These are phyloP conservation scores for Punctoribates punctum DNA, from an alignment of 2,888 invertebrate genomes.

Conservation along the genomic window DNA sequence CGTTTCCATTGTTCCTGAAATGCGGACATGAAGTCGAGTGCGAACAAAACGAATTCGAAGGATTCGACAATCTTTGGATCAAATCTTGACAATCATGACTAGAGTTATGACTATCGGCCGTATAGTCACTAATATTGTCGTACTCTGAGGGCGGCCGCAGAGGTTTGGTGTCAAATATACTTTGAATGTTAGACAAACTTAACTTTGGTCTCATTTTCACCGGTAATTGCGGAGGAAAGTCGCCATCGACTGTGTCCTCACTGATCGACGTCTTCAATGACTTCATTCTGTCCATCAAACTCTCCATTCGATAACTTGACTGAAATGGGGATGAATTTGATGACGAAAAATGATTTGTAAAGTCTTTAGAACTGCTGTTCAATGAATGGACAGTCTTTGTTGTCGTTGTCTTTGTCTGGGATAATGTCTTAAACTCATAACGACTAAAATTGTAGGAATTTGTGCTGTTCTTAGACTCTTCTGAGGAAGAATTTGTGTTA, in stretches of 20 bases:
- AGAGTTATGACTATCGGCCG: background rate
- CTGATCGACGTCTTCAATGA: background rate
- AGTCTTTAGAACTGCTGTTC: background rate
- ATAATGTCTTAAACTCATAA: background rate
- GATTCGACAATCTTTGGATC: background rate
- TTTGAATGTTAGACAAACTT: slow-evolving; percentile 1
- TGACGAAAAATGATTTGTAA: background rate
- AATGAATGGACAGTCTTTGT: background rate
- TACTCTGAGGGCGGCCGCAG: slow-evolving; percentile 17
- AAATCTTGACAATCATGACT: slow-evolving; percentile 17
- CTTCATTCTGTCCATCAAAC: slow-evolving; percentile 8
- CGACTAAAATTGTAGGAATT: slow-evolving; percentile 18
- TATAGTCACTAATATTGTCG: slow-evolving; percentile 11
- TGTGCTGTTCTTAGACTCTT: background rate
- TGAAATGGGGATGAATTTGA: slow-evolving; percentile 22
- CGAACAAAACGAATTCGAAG: slow-evolving; percentile 43
- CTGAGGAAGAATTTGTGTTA: slow-evolving; percentile 2
- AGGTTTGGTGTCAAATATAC: background rate
- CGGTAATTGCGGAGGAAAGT: slow-evolving; percentile 3
- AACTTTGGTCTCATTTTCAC: slow-evolving; percentile 25
- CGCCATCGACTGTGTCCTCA: slow-evolving; percentile 31
- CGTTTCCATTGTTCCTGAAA: slow-evolving; percentile 5
- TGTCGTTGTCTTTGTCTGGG: background rate
- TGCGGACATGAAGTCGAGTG: slow-evolving; percentile 45
- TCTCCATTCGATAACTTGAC: background rate